Evolutionary conservation across 2,888 invertebrate species (phyloP).

Genomic region (Drosophila anomelani): DNA sequence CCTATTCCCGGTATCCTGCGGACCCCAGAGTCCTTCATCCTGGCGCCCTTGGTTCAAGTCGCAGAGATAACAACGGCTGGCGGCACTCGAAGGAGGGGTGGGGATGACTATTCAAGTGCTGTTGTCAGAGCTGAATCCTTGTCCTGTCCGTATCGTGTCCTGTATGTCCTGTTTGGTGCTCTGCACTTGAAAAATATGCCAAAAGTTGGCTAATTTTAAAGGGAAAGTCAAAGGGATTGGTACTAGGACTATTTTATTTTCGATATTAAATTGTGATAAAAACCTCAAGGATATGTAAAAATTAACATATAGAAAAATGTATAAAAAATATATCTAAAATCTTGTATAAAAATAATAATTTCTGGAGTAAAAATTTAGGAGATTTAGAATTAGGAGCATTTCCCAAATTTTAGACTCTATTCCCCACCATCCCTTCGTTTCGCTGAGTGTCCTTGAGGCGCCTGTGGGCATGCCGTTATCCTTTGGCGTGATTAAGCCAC

Average conservation of each 20-base stretch:
- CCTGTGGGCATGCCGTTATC: conserved; percentile 55
- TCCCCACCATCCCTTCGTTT: not conserved
- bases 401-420: too few relatives aligned
- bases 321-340: too few relatives aligned
- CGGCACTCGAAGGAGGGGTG: not conserved
- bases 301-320: too few relatives aligned
- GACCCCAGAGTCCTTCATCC: conserved; percentile 36
- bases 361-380: too few relatives aligned
- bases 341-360: too few relatives aligned
- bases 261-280: not conserved
- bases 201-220: not conserved
- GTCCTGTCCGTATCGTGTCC: conserved; percentile 2
- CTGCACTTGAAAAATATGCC: conserved; percentile 11
- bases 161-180: not conserved
- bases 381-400: too few relatives aligned
- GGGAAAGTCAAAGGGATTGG: not conserved
- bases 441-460: conserved; percentile 12
- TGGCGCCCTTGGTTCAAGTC: conserved; percentile 9
- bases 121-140: conserved; percentile 23
- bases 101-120: conserved; percentile 38
- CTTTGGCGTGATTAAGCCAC: conserved; percentile 78
- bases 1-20: conserved; percentile 6
- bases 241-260: not conserved
- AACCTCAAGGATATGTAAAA: not conserved
- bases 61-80: conserved; percentile 32